Evolutionary conservation across 2,797 vertebrate genomes (phyloP), one percentile per base, ranked within the genome.

Genomic region (Bovichtus variegatus): DNA sequence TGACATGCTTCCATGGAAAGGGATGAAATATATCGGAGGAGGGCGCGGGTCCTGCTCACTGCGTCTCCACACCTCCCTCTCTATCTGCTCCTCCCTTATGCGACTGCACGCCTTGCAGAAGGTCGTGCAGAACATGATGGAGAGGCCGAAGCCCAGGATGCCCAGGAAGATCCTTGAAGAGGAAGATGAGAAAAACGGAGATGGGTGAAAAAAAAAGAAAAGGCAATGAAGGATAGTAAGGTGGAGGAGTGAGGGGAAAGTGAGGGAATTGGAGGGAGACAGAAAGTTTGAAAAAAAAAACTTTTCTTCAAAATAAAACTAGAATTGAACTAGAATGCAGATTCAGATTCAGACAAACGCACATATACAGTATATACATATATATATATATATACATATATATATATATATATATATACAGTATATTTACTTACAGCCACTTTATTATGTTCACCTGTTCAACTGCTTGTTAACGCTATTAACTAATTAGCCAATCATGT

Each of bases 41-140:
- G 62, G 59, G 1, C 41, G 70, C 0, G 44, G 41, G 0, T 71
- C 71, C 2, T 59, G 79, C 25, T 90, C 85, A 0, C 16, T 64
- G 31, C 58, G 77, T 25, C 78, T 70, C 79, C n/a, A 38, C 3
- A 19, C 55, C 46, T 91, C 83, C 55, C 77, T 58, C 27, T 90
- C 81, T 0, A 86, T 61, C 64, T 61, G 80, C 43, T 83, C 81
- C 53, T 85, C 73, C 23, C 91, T 77, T 0, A 87, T 11, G 49
- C 82, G 86, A 13, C n/a, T 44, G 71, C 92, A 93, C 0, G 18
- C 36, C 36, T 80, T 82, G 86, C 92, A 92, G 82, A 91, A 78
- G 49, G 83, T 85, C 25, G 87, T 88, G 87, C 92, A 93, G 86
- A 91, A 90, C 66, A 93, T 29, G 81, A 93, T 82, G 81, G 9